Percentiles rank a stretch among this genome's conserved stretches.
Evolutionary conservation across 2,888 invertebrate genomes (phyloP).

Genomic region (Cheilosia grossa): DNA sequence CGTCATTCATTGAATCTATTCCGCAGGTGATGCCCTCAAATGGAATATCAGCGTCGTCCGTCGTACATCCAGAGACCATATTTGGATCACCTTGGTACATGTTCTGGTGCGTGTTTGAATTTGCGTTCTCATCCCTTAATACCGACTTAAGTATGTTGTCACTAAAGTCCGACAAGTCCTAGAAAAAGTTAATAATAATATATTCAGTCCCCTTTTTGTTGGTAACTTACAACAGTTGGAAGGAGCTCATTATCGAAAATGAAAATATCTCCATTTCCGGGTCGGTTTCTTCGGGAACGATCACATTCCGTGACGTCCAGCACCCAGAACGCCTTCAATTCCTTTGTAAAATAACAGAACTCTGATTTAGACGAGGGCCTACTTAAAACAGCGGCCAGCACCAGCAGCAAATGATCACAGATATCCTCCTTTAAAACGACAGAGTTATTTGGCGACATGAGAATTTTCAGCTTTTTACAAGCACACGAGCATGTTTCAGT

Average conservation of each 20-base stretch:
- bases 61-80: constrained; percentile 78
- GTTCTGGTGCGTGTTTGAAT: constrained; percentile 66
- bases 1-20: constrained; percentile 51
- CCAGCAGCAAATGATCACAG: constrained; percentile 81
- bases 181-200: constrained; percentile 9
- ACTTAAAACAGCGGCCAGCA: constrained; percentile 80
- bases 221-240: constrained; percentile 75
- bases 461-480: constrained; percentile 81
- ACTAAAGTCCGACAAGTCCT: constrained; percentile 78
- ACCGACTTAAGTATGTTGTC: constrained; percentile 79
- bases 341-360: constrained; percentile 79
- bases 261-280: constrained; percentile 77
- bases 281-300: background rate
- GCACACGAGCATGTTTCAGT: constrained; percentile 79
- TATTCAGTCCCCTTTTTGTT: background rate
- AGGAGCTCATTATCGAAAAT: constrained; percentile 79
- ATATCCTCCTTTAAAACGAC: constrained; percentile 81
- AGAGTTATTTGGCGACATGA: constrained; percentile 81
- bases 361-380: constrained; percentile 77
- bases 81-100: constrained; percentile 79
- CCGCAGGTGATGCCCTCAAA: constrained; percentile 52
- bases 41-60: constrained; percentile 76
- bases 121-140: constrained; percentile 70
- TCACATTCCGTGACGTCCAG: constrained; percentile 76
- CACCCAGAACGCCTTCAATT: constrained; percentile 80